phyloP scores from a whole-genome alignment of 2,797 vertebrate genomes.

The Spatula clypeata region DNA sequence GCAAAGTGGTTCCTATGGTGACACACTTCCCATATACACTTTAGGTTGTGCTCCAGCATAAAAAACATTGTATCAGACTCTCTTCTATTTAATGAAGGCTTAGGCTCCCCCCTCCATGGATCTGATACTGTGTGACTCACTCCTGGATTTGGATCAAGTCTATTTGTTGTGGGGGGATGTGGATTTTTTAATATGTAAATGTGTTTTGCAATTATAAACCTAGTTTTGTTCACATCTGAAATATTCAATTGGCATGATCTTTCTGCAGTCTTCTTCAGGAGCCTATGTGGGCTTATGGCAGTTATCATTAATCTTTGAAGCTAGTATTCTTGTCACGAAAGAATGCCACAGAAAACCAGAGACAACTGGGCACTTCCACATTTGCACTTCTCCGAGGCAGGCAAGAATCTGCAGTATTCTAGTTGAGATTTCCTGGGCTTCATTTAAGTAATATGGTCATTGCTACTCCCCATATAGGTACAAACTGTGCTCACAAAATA shows the following conservation, averaged over 20 bases:
- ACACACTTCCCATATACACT: conserved; percentile 60
- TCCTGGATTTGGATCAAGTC: not conserved
- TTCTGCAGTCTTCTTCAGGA: not conserved
- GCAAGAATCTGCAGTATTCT: accelerated
- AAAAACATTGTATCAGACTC: not conserved
- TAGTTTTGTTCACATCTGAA: not conserved
- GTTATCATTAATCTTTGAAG: not conserved
- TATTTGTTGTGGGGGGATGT: not conserved
- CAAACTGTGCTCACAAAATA: not conserved
- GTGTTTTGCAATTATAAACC: not conserved
- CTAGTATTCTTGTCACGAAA: not conserved
- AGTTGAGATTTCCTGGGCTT: not conserved
- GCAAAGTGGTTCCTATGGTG: conserved; percentile 72
- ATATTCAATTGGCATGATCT: not conserved
- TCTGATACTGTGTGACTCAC: not conserved
- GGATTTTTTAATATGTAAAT: not conserved
- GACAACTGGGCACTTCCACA: not conserved
- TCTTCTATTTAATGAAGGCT: not conserved
- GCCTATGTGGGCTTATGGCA: not conserved
- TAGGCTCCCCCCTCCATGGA: not conserved
- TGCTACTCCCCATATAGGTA: not conserved
- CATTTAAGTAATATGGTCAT: not conserved
- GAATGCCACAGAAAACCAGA: not conserved
- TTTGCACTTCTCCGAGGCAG: accelerated
- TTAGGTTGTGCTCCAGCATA: conserved; percentile 36